Evolutionary conservation across 2,797 vertebrate genomes (phyloP).

Genomic region (Pyrocephalus nanus): DNA sequence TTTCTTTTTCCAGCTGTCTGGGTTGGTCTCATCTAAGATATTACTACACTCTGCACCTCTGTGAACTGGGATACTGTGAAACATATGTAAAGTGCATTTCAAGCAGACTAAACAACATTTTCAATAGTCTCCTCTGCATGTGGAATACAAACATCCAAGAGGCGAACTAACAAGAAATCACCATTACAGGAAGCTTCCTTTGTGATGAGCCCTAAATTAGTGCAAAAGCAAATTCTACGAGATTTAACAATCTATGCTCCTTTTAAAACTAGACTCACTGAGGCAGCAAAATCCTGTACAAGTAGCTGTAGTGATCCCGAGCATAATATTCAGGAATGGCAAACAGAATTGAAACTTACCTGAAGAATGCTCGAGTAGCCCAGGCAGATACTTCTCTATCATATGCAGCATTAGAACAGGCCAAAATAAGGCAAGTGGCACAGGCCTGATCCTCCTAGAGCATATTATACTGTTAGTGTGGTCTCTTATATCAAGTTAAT

Average conservation of each 20-base stretch:
- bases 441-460: conserved; percentile 94
- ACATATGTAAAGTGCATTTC: neutral
- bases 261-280: neutral
- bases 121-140: neutral
- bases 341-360: conserved; percentile 71
- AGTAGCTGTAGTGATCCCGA: neutral
- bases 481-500: neutral
- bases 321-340: neutral
- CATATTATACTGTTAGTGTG: neutral
- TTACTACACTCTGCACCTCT: neutral
- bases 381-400: conserved; percentile 93
- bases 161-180: neutral
- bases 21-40: neutral
- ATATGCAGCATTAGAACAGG: conserved; percentile 88
- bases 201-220: neutral
- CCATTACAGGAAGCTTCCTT: neutral
- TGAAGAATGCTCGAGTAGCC: conserved; percentile 95
- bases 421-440: conserved; percentile 92
- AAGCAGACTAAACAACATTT: neutral
- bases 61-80: neutral
- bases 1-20: neutral
- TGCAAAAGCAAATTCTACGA: neutral
- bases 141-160: neutral
- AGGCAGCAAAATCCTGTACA: neutral
- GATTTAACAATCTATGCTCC: neutral